A percentile compares a stretch with the other conserved stretches of the same genome.
phyloP scores from a whole-genome alignment of 2,888 invertebrate genomes.

The Notocelia uddmanniana region DNA sequence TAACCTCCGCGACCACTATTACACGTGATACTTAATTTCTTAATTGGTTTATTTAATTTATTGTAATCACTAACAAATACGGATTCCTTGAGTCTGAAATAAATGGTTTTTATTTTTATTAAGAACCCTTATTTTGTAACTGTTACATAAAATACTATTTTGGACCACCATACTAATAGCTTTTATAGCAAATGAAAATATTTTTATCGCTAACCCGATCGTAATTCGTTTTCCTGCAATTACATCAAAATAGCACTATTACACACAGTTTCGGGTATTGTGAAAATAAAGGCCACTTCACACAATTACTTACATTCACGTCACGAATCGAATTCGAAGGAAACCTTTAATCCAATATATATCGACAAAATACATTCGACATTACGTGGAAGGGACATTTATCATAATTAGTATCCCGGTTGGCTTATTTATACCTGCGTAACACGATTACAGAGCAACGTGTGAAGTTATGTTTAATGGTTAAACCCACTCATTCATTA shows the following conservation, averaged over 20 bases:
- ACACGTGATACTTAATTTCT: too few relatives aligned
- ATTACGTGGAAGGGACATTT: conserved; percentile 12
- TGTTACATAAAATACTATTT: too few relatives aligned
- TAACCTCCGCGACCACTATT: too few relatives aligned
- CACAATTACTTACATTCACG: conserved; percentile 20
- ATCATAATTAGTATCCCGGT: conserved; percentile 4
- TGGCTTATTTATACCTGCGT: neutral
- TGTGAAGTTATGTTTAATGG: neutral
- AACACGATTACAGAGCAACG: neutral
- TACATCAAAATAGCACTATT: conserved; percentile 19
- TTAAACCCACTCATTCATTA: neutral
- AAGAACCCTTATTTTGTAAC: too few relatives aligned
- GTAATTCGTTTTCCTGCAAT: neutral
- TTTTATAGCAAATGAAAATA: neutral
- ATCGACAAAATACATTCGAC: conserved; percentile 25
- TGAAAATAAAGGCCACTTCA: conserved; percentile 13
- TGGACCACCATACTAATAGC: neutral
- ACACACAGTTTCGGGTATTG: conserved; percentile 16
- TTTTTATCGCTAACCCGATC: neutral
- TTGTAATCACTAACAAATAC: too few relatives aligned
- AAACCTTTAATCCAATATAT: conserved; percentile 39
- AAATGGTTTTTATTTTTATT: too few relatives aligned
- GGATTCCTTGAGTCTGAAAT: too few relatives aligned
- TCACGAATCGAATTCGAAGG: conserved; percentile 31
- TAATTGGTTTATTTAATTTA: too few relatives aligned